Evolutionary conservation across 2,797 vertebrate genomes (phyloP), one percentile per base, ranked within the genome.

Genomic region (Urophycis tenuis): DNA sequence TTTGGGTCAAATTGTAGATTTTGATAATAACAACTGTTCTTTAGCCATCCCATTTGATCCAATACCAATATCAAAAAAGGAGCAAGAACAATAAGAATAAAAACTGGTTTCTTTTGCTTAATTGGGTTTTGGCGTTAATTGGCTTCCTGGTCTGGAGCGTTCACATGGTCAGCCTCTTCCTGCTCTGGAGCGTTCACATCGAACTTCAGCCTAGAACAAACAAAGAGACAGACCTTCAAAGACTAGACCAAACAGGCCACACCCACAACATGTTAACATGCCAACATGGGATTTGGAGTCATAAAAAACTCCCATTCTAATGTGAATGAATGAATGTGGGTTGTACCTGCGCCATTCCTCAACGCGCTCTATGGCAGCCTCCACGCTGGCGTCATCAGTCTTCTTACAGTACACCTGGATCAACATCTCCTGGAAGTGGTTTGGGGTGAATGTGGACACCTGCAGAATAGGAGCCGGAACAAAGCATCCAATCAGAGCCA

Each of bases 121-220:
- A 6, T 49, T 49, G 17, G 45, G 19, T 60, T 60, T 60, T 10
- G 22, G n/a, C 53, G 17, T 19, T 49, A 5, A 19, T 49, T 49
- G 19, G 45, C 17, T 19, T 19, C 45, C 53, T 8, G 89, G 79
- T 94, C 93, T 15, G 95, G 95, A 2, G 96, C 95, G 73, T 94
- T 91, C 36, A 96, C 85, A 82, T 97, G 95, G 95, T 41, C 94
- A 39, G n/a, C n/a, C n/a, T n/a, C 17, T 19, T 19, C 45, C 53
- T 8, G 89, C 79, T 94, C 93, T 15, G 95, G 95, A 2, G 96
- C 95, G 73, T 94, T 91, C 36, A 96, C 85, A 82, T 97, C n/a
- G 95, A 39, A 94, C 10, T 36, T 36, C 85, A 77, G 96, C 93
- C 96, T 97, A 77, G 12, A 33, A 69, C 2, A 31, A 22, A 41